A percentile compares a stretch with the other conserved stretches of the same genome.
Evolutionary conservation across 2,797 vertebrate genomes (phyloP).

Genomic region (Merluccius polli): DNA sequence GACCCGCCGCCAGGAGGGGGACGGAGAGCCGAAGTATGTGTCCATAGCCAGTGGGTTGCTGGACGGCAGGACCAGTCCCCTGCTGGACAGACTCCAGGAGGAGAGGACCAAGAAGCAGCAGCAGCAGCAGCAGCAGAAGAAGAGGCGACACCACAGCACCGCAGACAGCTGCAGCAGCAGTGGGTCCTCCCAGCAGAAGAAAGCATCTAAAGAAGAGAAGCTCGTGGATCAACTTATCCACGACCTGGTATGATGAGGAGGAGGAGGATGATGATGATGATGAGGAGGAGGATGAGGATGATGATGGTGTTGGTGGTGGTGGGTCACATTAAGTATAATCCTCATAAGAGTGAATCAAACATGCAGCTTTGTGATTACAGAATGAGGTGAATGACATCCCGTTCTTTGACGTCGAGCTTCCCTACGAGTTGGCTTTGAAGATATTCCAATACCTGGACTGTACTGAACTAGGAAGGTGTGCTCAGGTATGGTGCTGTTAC

Average conservation of each 20-base stretch:
- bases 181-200: constrained; percentile 39
- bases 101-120: constrained; percentile 63
- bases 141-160: constrained; percentile 48
- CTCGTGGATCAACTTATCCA: constrained; percentile 75
- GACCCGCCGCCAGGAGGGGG: neutral
- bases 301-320: neutral
- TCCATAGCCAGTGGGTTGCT: constrained; percentile 69
- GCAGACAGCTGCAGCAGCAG: constrained; percentile 36
- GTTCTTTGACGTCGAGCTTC: constrained; percentile 91
- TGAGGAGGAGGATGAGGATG: neutral
- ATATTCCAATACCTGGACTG: constrained; percentile 86
- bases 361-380: constrained; percentile 58
- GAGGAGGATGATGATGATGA: neutral
- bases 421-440: constrained; percentile 91
- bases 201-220: constrained; percentile 48
- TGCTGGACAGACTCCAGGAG: constrained; percentile 64
- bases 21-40: constrained; percentile 60
- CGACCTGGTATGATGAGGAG: constrained; percentile 67
- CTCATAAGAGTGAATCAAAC: neutral
- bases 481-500: constrained; percentile 77
- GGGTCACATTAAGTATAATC: neutral
- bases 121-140: constrained; percentile 59
- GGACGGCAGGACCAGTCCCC: constrained; percentile 71
- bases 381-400: constrained; percentile 95
- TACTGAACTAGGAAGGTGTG: constrained; percentile 86